Evolutionary conservation across 2,888 invertebrate genomes (phyloP).

Genomic region (Entomobrya multifasciata): DNA sequence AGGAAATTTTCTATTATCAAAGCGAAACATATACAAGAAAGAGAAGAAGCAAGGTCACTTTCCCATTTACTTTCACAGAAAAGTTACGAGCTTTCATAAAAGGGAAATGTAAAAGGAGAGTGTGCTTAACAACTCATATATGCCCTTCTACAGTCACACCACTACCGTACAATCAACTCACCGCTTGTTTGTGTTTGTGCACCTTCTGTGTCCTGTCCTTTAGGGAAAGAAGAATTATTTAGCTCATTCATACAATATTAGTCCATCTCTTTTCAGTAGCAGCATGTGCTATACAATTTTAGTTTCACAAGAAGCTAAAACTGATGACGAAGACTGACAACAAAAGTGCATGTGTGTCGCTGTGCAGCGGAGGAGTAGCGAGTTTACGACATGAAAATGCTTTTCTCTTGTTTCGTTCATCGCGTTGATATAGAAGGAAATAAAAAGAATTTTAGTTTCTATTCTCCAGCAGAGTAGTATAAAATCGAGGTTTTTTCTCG

Average conservation of each 20-base stretch:
- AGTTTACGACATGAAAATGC: conserved; percentile 59
- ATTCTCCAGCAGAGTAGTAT: conserved; percentile 13
- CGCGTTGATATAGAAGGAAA: conserved; percentile 36
- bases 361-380: conserved; percentile 14
- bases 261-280: conserved; percentile 30
- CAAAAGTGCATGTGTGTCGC: conserved; percentile 31
- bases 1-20: conserved; percentile 23
- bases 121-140: neutral
- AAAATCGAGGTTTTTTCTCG: conserved; percentile 46
- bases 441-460: conserved; percentile 44
- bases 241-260: conserved; percentile 44
- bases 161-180: neutral
- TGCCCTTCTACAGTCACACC: neutral
- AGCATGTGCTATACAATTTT: conserved; percentile 38
- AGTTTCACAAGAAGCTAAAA: neutral
- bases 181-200: conserved; percentile 9
- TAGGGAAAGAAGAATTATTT: conserved; percentile 21
- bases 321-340: conserved; percentile 52
- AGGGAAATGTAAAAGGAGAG: neutral
- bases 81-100: conserved; percentile 14
- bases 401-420: conserved; percentile 54
- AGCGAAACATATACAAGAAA: conserved; percentile 19
- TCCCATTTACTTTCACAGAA: conserved; percentile 27
- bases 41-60: conserved; percentile 34
- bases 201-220: conserved; percentile 7